Percentiles rank a stretch among this genome's conserved stretches.
These are phyloP conservation scores for Gulo gulo DNA, from an alignment of 2,113 vertebrate species.

Conservation along the genomic window DNA sequence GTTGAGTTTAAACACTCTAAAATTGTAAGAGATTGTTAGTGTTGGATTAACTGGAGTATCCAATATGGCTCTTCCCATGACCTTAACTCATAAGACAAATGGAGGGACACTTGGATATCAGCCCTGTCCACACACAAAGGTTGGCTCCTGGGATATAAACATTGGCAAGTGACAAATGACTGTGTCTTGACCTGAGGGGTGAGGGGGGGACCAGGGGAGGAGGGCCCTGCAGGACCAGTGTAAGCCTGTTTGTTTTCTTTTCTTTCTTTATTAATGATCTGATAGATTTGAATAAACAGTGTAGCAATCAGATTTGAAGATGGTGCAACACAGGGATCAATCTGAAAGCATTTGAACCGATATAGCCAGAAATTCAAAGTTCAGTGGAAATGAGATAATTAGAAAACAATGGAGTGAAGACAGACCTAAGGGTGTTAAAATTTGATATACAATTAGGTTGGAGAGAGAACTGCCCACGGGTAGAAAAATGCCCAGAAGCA, in stretches of 20 bases:
- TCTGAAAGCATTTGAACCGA: slow-evolving; percentile 34
- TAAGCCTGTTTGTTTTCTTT: slow-evolving; percentile 36
- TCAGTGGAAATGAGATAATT: slow-evolving; percentile 55
- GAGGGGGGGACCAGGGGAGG: neutral
- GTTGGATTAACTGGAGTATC: neutral
- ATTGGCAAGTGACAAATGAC: slow-evolving; percentile 28
- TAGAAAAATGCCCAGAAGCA: slow-evolving; percentile 41
- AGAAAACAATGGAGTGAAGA: neutral
- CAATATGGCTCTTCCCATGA: neutral
- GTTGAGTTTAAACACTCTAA: neutral
- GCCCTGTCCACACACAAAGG: neutral
- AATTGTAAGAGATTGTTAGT: neutral
- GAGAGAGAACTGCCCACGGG: neutral
- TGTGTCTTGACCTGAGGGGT: neutral
- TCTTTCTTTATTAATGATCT: slow-evolving; percentile 59
- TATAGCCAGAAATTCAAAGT: neutral
- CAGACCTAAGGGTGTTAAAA: slow-evolving; percentile 7
- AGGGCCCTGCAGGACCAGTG: neutral
- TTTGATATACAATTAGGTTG: slow-evolving; percentile 25
- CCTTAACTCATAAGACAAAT: slow-evolving; percentile 1
- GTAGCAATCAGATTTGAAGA: slow-evolving; percentile 50
- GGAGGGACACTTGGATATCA: neutral
- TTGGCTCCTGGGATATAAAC: neutral
- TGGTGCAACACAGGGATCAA: slow-evolving; percentile 5
- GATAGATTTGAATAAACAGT: neutral